Evolutionary conservation across 2,888 invertebrate genomes (phyloP), one percentile per base, ranked within the genome.

Genomic region (Nomada fabriciana): DNA sequence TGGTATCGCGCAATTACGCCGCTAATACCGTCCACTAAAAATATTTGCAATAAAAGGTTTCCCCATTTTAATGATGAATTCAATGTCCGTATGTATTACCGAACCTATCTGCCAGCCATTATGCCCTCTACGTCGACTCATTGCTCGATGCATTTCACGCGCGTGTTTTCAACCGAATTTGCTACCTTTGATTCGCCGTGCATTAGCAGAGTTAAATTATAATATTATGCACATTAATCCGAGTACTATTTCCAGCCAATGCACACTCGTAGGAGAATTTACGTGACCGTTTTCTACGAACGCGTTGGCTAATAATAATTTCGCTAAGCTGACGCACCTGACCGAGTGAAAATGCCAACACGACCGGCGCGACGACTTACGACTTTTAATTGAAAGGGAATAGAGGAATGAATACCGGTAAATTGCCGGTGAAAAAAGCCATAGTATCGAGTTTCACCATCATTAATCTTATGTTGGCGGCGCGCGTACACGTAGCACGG

Each of bases 391-490:
- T 5, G 36, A 36, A 36, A 1, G 47, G 15, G 2, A 47, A 13
- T 13, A 15, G 11, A 47, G 47, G 69, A 47, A 80, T 82, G 70
- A 23, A 81, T 81, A 83, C 68, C 70, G 63, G 70, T 76, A 69
- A 81, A 83, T 80, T 81, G 76, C 57, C 60, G 18, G 11, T 43
- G 25, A 53, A 57, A 61, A 80, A 74, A 50, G 61, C 65, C 52
- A n/a, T 11, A 53, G 52, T 52, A 60, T 73, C 65, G 67, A 52
- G 63, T 15, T 52, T 1, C 13, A n/a, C 36, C 23, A 64, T 81
- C 84, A 72, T 85, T 85, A 85, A 85, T 85, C 80, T 78, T 63
- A 72, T 55, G 67, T 57, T 65, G 29, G 64, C 53, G 52, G 36
- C 43, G 68, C 29, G 42, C 55, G 78, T 43, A 18, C 63, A 69